phyloP scores from a whole-genome alignment of 2,113 vertebrate species.

The Ailurus styani region DNA sequence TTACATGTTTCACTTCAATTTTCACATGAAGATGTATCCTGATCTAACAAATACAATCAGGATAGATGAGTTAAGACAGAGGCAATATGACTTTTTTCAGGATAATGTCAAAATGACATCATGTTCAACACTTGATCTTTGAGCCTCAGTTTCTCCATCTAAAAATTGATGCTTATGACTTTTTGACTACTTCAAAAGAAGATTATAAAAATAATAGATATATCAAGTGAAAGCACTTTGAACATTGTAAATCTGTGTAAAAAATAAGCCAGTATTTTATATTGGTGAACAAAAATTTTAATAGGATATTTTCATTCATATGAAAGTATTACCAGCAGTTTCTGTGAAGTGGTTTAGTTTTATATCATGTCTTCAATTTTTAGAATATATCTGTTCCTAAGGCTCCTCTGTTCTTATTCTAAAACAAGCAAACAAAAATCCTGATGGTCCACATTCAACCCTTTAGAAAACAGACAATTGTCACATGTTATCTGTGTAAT shows the following conservation, averaged over 20 bases:
- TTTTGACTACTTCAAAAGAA: neutral
- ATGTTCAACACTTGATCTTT: neutral
- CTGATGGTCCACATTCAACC: neutral
- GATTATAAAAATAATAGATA: neutral
- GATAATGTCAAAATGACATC: neutral
- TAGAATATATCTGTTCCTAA: neutral
- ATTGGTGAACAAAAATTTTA: neutral
- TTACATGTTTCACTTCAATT: neutral
- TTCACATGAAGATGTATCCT: neutral
- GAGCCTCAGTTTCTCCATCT: neutral
- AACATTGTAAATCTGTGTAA: neutral
- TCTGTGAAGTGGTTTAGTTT: neutral
- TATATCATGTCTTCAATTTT: neutral
- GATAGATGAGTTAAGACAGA: neutral
- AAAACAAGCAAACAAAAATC: neutral
- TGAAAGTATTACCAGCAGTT: neutral
- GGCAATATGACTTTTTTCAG: neutral
- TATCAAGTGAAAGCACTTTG: neutral
- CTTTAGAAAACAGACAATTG: slow-evolving; percentile 17
- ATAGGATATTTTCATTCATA: neutral
- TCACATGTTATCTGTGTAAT: neutral
- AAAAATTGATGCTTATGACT: neutral
- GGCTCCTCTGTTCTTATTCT: neutral
- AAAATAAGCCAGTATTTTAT: neutral
- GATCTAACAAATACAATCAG: neutral